Percentiles rank a stretch among this genome's conserved stretches.
Evolutionary conservation across 1,140 invertebrate species (phyloP).

Genomic region (Drosophila funebris): DNA sequence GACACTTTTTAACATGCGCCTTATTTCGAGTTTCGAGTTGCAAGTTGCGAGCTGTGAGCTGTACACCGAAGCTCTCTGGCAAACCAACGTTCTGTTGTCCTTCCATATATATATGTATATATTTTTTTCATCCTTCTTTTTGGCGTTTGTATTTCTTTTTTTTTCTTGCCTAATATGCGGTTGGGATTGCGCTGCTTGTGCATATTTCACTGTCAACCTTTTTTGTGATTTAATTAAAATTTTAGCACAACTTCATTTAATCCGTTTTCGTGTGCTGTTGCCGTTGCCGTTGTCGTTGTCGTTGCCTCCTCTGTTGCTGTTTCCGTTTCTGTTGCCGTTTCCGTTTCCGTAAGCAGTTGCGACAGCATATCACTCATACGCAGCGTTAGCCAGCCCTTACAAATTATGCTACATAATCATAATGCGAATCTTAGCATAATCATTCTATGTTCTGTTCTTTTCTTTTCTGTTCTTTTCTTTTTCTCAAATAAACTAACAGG

Average conservation of each 20-base stretch:
- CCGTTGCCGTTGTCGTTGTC: no score
- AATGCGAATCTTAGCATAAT: not conserved
- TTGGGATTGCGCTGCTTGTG: constrained; percentile 22
- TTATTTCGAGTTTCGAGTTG: constrained; percentile 25
- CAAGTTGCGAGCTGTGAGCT: constrained; percentile 6
- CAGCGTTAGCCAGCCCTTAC: constrained; percentile 25
- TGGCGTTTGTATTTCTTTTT: constrained; percentile 12
- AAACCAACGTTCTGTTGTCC: not conserved
- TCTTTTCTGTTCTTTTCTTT: constrained; percentile 19
- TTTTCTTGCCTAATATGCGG: constrained; percentile 59
- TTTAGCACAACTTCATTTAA: constrained; percentile 40
- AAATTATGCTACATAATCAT: constrained; percentile 22
- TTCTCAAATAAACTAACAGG: constrained; percentile 79
- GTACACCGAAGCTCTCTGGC: not conserved
- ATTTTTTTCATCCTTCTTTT: constrained; percentile 1
- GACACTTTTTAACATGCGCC: constrained; percentile 30
- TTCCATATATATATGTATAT: not conserved
- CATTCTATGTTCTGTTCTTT: constrained; percentile 26
- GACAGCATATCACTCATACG: constrained; percentile 60
- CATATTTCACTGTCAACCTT: constrained; percentile 60
- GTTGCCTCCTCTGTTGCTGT: not conserved
- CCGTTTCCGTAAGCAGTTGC: constrained; percentile 18
- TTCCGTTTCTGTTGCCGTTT: not conserved
- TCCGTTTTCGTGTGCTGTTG: constrained; percentile 24
- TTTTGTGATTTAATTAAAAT: constrained; percentile 67